A percentile compares a stretch with the other conserved stretches of the same genome.
These are phyloP conservation scores for Gymnoscopelus microlampas DNA, from an alignment of 2,797 vertebrate species.

Conservation along the genomic window DNA sequence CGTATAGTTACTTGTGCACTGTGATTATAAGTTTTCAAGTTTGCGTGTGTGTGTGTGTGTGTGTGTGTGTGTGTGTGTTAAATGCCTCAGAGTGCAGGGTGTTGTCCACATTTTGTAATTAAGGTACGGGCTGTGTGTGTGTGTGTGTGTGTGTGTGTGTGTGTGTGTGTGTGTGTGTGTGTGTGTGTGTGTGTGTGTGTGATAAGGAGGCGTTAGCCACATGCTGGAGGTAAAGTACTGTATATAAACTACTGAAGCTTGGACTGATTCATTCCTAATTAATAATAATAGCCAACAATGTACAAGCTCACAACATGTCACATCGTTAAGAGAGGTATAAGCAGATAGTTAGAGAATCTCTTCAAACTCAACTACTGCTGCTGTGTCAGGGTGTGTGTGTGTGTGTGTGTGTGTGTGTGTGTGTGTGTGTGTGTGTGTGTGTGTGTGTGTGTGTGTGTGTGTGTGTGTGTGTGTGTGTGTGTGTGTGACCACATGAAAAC, in stretches of 20 bases:
- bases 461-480: slow-evolving; percentile 9
- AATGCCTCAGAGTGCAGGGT: not conserved
- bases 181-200: no score
- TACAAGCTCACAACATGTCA: no score
- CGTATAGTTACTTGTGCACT: no score
- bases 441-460: slow-evolving; percentile 14
- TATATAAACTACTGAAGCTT: not conserved
- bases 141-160: not conserved
- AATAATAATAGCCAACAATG: no score
- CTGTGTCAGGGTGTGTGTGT: no score
- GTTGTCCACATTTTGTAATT: not conserved
- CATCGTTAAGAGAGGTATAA: no score
- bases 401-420: slow-evolving; percentile 3
- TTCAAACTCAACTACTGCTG: no score
- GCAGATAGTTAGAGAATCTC: no score
- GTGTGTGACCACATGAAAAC: not conserved
- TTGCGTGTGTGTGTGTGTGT: not conserved
- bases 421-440: slow-evolving; percentile 6
- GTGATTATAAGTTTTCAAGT: not conserved
- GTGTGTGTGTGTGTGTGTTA: not conserved
- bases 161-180: no score
- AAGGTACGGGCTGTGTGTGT: not conserved
- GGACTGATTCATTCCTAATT: no score
- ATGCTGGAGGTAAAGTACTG: not conserved
- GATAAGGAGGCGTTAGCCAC: not conserved